Base-by-base conservation (phyloP, 2,797 vertebrate genomes). In the Myotis planiceps region DNA sequence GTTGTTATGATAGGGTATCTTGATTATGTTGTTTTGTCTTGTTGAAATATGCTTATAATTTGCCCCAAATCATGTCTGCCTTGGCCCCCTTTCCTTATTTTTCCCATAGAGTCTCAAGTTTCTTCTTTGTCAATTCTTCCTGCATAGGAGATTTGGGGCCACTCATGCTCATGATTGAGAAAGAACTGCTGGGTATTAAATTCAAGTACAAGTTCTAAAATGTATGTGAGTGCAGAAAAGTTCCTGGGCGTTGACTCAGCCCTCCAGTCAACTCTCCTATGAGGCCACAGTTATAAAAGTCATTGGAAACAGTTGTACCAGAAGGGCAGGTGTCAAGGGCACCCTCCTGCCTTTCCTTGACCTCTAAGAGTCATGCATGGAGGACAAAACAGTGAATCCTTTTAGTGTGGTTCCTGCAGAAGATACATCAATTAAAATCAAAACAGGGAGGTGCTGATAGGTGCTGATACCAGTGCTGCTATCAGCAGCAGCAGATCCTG, bases 61-160 rank as follows among this genome's bases (percentile, higher is more conserved):
- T 34, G 9, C 6, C 58, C 32, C 9, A 82, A 23, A n/a, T 75
- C 16, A n/a, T 51, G 58, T 69, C 55, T 86, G 23, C 53, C 21
- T 72, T 78, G 39, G 12, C 9, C 9, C 1, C 7, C 4, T 95
- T 69, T 65, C 45, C 16, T 74, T 58, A 21, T 18, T 65, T 89
- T 88, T 2, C 25, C 34, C 16, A 25, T 37, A 42, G 6, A 42
- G 53, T 66, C 32, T 72, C 63, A 58, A 12, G 6, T 71, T 72
- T 65, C 78, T 72, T 83, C 25, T 81, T 80, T 42, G 63, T 58
- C 39, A 66, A 74, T 72, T 78, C 68, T 63, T 88, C 37, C 6
- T 45, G 18, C 13, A 25, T 1, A 19, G 49, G 49, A 71, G 47
- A 42, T 47, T n/a, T 58, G 34, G 55, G 29, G 42, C 42, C n/a